phyloP scores from a whole-genome alignment of 2,113 vertebrate species.

The Rhipidura dahli region DNA sequence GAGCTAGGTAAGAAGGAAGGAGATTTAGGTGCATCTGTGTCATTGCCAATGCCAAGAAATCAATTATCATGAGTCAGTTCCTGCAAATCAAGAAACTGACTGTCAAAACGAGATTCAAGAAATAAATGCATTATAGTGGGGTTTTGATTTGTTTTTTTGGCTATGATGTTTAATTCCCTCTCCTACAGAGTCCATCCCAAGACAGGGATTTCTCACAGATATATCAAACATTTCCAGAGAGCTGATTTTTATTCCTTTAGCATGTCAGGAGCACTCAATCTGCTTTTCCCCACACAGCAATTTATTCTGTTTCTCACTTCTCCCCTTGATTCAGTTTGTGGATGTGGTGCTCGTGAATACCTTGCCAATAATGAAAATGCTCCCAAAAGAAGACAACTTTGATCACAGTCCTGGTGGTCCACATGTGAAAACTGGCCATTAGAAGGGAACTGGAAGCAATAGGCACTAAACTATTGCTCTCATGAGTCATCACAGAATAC shows the following conservation, averaged over 20 bases:
- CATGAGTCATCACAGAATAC: background rate
- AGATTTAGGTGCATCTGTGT: background rate
- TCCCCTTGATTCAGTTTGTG: background rate
- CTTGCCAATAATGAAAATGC: slow-evolving; percentile 14
- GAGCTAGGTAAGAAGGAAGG: background rate
- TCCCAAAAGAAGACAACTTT: slow-evolving; percentile 34
- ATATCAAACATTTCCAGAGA: background rate
- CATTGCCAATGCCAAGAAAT: background rate
- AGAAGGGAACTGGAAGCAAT: slow-evolving; percentile 44
- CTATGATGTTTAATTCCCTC: background rate
- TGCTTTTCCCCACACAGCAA: background rate
- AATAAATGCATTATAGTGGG: background rate
- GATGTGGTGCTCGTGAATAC: background rate
- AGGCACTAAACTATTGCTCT: slow-evolving; percentile 38
- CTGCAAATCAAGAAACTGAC: background rate
- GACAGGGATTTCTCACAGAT: background rate
- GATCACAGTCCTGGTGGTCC: slow-evolving; percentile 45
- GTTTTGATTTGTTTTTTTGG: background rate
- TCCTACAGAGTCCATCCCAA: background rate
- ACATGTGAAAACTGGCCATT: slow-evolving; percentile 16
- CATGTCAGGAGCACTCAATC: background rate
- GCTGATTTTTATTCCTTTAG: background rate
- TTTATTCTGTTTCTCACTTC: slow-evolving; percentile 5
- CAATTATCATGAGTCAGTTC: background rate
- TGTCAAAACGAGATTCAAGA: background rate